Conservation (phyloP, 2,888 invertebrate species). For the Phyllotreta cruciferae region DNA sequence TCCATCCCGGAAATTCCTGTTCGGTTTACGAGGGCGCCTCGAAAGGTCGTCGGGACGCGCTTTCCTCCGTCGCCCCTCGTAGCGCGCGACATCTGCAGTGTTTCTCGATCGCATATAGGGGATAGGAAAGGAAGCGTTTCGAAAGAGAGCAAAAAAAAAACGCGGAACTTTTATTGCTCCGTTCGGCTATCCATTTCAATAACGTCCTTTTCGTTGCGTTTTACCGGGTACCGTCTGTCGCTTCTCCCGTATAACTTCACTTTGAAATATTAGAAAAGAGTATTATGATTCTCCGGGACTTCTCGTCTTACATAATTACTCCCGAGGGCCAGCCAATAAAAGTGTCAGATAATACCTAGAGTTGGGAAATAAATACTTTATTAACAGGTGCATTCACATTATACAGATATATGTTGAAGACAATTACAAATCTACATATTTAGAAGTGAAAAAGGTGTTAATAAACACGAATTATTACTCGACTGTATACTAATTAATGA, state of each 20-base stretch:
- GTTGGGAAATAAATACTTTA: constrained; percentile 3
- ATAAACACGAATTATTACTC: too few relatives aligned
- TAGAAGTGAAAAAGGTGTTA: too few relatives aligned
- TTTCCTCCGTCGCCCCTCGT: neutral
- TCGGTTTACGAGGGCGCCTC: too few relatives aligned
- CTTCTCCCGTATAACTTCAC: constrained; percentile 27
- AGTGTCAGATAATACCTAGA: constrained; percentile 19
- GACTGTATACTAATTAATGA: too few relatives aligned
- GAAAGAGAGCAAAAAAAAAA: neutral
- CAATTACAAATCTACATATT: too few relatives aligned
- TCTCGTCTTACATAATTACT: constrained; percentile 32
- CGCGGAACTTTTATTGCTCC: constrained; percentile 23
- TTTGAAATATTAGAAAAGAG: constrained; percentile 31
- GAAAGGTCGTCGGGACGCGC: too few relatives aligned
- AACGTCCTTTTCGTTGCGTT: constrained; percentile 22
- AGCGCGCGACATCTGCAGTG: constrained; percentile 2
- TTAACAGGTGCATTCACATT: neutral
- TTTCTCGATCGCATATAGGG: constrained; percentile 2
- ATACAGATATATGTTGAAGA: too few relatives aligned
- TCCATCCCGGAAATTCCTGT: too few relatives aligned
- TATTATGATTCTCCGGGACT: constrained; percentile 31
- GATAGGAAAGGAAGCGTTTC: constrained; percentile 13
- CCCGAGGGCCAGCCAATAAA: constrained; percentile 32
- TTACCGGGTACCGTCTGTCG: constrained; percentile 19
- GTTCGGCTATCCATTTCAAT: constrained; percentile 29